Evolutionary conservation across 1,140 invertebrate genomes (phyloP).

Genomic region (Zaprionus ornatus): DNA sequence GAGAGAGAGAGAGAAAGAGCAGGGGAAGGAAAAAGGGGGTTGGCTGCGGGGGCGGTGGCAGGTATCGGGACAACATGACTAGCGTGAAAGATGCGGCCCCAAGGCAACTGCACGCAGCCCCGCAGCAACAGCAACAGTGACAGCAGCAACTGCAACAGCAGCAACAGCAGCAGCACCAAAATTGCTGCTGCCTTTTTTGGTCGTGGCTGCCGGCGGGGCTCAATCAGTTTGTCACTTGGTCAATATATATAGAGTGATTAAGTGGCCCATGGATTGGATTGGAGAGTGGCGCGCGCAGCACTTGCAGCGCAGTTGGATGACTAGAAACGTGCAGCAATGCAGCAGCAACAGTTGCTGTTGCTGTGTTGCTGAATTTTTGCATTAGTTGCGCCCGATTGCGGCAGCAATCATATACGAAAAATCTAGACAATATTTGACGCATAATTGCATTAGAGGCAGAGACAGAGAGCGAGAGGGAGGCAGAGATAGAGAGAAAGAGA

Average conservation of each 20-base stretch:
- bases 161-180: conserved; percentile 55
- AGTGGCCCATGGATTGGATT: conserved; percentile 68
- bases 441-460: conserved; percentile 65
- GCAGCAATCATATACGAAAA: conserved; percentile 63
- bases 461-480: neutral
- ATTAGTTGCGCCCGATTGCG: conserved; percentile 20
- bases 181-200: conserved; percentile 80
- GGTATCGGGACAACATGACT: conserved; percentile 27
- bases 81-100: conserved; percentile 46
- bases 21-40: conserved; percentile 10
- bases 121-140: conserved; percentile 20
- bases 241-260: conserved; percentile 82
- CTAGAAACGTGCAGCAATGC: conserved; percentile 64
- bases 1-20: neutral
- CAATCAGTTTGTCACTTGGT: conserved; percentile 77
- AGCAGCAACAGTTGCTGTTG: conserved; percentile 11
- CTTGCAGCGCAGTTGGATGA: conserved; percentile 41
- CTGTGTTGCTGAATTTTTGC: conserved; percentile 35
- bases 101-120: conserved; percentile 51
- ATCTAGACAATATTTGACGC: conserved; percentile 75
- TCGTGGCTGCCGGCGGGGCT: conserved; percentile 74
- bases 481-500: neutral
- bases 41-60: neutral
- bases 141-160: conserved; percentile 42
- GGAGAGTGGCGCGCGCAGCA: conserved; percentile 31